Percentiles rank a stretch among this genome's conserved stretches.
These are phyloP conservation scores for Cyclophora albipunctata DNA, from an alignment of 2,888 invertebrate species.

Conservation along the genomic window DNA sequence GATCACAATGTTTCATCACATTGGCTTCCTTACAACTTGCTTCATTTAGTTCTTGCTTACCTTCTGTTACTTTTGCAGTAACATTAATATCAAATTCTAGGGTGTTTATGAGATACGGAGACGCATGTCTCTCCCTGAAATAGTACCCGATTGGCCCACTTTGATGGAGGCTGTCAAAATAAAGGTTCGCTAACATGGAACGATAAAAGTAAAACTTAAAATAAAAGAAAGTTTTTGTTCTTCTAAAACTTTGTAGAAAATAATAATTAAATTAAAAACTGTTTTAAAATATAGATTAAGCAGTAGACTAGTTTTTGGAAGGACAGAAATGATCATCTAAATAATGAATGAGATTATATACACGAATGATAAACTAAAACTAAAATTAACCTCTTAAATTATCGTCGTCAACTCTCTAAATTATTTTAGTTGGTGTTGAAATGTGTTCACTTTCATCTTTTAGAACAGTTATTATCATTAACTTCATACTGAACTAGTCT, in stretches of 20 bases:
- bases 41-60: constrained; percentile 19
- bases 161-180: constrained; percentile 79
- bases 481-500: background rate
- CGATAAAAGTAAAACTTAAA: constrained; percentile 47
- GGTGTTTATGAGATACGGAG: constrained; percentile 80
- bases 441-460: background rate
- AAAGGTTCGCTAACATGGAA: constrained; percentile 78
- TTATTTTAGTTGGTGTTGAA: background rate
- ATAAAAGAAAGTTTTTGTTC: constrained; percentile 30
- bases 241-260: constrained; percentile 30
- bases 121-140: constrained; percentile 80
- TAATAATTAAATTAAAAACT: background rate
- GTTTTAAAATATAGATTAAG: background rate
- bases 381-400: constrained; percentile 40
- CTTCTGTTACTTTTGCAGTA: constrained; percentile 34
- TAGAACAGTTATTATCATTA: background rate
- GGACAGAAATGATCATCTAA: constrained; percentile 48
- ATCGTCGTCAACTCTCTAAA: constrained; percentile 27
- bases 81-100: constrained; percentile 73
- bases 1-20: constrained; percentile 16
- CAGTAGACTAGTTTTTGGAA: constrained; percentile 30
- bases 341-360: constrained; percentile 52
- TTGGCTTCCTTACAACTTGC: constrained; percentile 29
- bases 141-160: constrained; percentile 87
- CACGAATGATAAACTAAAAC: constrained; percentile 52